Conservation (phyloP, 2,113 vertebrate genomes). For the Grus americana region DNA sequence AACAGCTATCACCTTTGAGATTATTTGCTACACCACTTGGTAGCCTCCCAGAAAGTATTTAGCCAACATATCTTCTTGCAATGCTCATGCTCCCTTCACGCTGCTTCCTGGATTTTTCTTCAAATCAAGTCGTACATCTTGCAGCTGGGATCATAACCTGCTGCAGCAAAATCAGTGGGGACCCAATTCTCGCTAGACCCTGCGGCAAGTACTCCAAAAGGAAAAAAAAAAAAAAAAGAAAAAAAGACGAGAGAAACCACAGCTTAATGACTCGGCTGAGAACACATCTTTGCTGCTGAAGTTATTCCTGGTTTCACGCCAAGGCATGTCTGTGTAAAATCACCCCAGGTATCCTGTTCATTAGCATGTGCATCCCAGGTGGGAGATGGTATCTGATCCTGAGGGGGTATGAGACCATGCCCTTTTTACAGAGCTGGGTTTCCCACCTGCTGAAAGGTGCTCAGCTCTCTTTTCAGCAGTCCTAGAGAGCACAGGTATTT, state of each 20-base stretch:
- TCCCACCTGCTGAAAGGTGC: background rate
- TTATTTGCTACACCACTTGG: background rate
- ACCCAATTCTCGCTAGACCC: background rate
- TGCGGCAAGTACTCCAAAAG: background rate
- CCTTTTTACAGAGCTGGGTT: background rate
- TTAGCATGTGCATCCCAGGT: background rate
- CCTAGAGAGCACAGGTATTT: background rate
- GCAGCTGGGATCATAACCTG: background rate
- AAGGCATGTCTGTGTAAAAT: background rate
- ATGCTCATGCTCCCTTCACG: rapidly evolving
- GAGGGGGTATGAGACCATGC: rapidly evolving
- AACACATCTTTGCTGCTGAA: background rate
- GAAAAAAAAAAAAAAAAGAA: background rate
- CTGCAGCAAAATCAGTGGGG: background rate
- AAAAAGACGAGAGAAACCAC: background rate
- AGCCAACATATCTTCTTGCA: background rate
- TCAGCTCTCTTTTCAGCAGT: background rate
- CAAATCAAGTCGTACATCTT: background rate
- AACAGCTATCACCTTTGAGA: background rate
- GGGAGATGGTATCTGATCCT: rapidly evolving
- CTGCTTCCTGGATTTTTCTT: background rate
- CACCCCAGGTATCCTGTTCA: background rate
- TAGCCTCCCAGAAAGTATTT: background rate
- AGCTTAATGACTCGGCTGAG: background rate
- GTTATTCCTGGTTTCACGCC: background rate